Evolutionary conservation across 2,113 vertebrate species (phyloP).

Genomic region (Lanius collurio): DNA sequence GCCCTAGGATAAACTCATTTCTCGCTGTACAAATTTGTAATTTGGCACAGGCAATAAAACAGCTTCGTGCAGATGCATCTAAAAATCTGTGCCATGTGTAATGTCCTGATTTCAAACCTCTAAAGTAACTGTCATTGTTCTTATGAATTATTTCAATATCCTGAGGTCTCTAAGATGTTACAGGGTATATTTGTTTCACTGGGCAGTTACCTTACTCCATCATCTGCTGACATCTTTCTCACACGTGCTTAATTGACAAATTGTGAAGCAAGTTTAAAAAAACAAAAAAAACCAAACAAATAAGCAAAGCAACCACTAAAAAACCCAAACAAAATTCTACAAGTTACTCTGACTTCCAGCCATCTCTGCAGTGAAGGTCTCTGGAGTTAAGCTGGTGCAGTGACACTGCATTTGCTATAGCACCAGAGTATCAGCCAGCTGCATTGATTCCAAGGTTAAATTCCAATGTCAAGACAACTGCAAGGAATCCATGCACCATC

Average conservation of each 20-base stretch:
- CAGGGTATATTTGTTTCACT: neutral
- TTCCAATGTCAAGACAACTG: neutral
- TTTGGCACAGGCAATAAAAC: constrained; percentile 64
- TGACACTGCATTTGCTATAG: neutral
- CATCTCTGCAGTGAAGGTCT: neutral
- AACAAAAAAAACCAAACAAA: neutral
- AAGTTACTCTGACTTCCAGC: neutral
- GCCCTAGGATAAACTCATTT: constrained; percentile 21
- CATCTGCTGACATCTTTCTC: neutral
- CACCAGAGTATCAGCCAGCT: neutral
- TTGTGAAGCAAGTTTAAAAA: neutral
- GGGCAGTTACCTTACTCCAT: neutral
- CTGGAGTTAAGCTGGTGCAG: neutral
- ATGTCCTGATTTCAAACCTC: constrained; percentile 27
- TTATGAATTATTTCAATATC: neutral
- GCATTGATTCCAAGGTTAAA: neutral
- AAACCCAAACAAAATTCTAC: neutral
- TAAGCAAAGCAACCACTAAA: neutral
- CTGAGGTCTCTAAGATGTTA: neutral
- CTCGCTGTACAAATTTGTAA: constrained; percentile 50
- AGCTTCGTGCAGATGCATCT: neutral
- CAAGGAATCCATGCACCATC: neutral
- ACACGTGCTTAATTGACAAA: neutral
- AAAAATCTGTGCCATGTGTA: neutral
- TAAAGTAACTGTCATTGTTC: neutral